Percentiles rank a stretch among this genome's conserved stretches.
phyloP scores from a whole-genome alignment of 2,113 vertebrate species.

The Spea multiplicata region DNA sequence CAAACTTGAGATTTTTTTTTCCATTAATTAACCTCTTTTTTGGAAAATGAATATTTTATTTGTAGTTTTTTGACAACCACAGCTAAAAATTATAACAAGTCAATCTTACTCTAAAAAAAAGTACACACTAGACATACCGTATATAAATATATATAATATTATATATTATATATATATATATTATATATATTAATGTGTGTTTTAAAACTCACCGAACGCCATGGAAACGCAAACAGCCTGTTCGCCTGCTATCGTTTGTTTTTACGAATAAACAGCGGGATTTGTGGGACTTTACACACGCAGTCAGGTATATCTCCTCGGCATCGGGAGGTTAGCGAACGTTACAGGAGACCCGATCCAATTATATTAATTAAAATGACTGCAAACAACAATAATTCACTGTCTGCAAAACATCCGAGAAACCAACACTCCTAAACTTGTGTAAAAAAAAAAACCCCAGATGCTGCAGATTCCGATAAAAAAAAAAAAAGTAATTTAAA shows the following conservation, averaged over 20 bases:
- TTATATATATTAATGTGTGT: no score
- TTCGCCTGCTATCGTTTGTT: no score
- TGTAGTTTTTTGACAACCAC: no score
- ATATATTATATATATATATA: not conserved
- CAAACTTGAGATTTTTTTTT: no score
- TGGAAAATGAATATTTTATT: no score
- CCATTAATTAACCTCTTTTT: no score
- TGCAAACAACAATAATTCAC: slow-evolving; percentile 17
- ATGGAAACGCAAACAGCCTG: no score
- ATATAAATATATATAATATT: no score
- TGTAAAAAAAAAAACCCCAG: not conserved
- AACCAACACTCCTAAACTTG: slow-evolving; percentile 11
- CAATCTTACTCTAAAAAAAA: not conserved
- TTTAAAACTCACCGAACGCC: not conserved
- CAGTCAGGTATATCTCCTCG: not conserved
- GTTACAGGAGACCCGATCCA: not conserved
- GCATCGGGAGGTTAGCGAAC: slow-evolving; percentile 4
- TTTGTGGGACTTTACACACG: not conserved
- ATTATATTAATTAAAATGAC: slow-evolving; percentile 27
- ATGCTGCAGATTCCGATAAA: not conserved
- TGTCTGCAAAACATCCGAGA: slow-evolving; percentile 5
- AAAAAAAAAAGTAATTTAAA: slow-evolving; percentile 22
- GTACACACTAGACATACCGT: no score
- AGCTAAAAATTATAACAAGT: not conserved
- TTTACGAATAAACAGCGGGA: no score